Conservation (phyloP, 2,888 invertebrate species). For the Protonemura montana region DNA sequence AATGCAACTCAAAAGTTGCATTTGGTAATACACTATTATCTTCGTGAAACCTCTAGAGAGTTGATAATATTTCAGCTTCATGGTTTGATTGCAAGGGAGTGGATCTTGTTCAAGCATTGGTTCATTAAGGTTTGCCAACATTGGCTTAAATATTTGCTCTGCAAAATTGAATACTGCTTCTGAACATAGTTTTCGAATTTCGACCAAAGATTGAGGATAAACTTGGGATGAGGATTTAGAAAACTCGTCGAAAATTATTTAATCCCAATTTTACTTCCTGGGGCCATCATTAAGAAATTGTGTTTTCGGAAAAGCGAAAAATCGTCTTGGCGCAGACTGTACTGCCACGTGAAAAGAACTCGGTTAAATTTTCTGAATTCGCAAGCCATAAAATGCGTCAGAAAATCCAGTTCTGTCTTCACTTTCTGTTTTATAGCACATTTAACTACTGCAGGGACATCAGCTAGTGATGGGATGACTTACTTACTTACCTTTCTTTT, state of each 20-base stretch:
- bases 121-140: constrained; percentile 12
- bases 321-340: neutral
- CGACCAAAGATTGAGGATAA: constrained; percentile 1
- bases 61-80: neutral
- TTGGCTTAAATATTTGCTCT: constrained; percentile 9
- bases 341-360: neutral
- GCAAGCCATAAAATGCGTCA: neutral
- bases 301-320: neutral
- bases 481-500: neutral
- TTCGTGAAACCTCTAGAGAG: neutral
- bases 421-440: neutral
- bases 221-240: neutral
- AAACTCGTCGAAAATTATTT: constrained; percentile 7
- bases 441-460: neutral
- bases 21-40: neutral
- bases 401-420: neutral
- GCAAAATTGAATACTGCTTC: constrained; percentile 7
- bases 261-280: neutral
- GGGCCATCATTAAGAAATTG: neutral
- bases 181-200: neutral
- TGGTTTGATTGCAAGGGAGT: neutral
- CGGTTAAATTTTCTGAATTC: neutral
- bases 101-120: constrained; percentile 7
- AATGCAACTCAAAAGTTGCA: neutral
- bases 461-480: neutral